Evolutionary conservation across 2,888 invertebrate species (phyloP), one percentile per base, ranked within the genome.

Genomic region (Antitype chi): DNA sequence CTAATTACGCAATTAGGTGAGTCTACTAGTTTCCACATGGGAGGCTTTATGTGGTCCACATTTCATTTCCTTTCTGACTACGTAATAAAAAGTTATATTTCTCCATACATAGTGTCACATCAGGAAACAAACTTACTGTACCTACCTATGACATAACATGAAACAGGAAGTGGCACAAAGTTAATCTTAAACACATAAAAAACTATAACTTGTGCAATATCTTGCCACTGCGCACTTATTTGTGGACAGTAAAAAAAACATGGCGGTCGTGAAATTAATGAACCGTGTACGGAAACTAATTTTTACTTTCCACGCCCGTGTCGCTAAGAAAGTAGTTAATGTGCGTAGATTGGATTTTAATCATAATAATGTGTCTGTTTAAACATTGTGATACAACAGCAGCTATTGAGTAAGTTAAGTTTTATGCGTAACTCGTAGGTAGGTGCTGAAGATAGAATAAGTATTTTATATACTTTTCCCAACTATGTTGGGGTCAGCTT

Each of bases 281-380:
- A 92, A 92, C 89, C 92, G 91, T 92, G 90, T 64, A 89, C 91
- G 90, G 91, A 91, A 92, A 87, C 88, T 70, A 85, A 87, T 89
- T 89, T 90, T 91, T 90, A 80, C 89, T 89, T 87, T 89, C 88
- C 66, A 79, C 79, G 84, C 68, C 73, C 81, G 49, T 57, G 47
- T 76, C 78, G 74, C 78, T 82, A 86, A 85, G 87, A 89, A 89
- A 88, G 89, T 85, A 60, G n/a, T n/a, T n/a, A n/a, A 75, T 75
- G 73, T 76, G 76, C 76, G 63, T 73, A 77, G 70, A 85, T 87
- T 80, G 81, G 38, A 74, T 74, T 76, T 69, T 69, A 74, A 82
- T 76, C 60, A 67, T 67, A 69, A 59, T 62, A 49, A 81, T 52
- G 43, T 53, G 59, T 25, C 38, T 52, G 28, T 49, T 15, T 60